Base-by-base conservation (phyloP, 2,113 vertebrate species). In the Psophia crepitans region DNA sequence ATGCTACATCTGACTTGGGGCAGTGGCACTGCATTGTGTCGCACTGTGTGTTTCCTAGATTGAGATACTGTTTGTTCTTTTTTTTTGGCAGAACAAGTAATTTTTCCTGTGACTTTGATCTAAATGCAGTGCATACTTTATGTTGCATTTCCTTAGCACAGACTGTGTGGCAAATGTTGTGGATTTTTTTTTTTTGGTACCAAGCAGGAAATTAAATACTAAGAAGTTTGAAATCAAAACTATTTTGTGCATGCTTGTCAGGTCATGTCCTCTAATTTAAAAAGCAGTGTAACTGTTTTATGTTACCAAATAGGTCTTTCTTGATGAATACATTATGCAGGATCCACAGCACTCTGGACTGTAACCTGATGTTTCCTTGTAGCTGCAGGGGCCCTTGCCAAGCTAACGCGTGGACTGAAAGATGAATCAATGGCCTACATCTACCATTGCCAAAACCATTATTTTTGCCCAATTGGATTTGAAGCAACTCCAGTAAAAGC, bases 401-500 rank as follows among this genome's bases (percentile, higher is more conserved):
- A 99, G 89, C 98, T 99, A 89, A 99, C 99, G 1, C 98, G 98
- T 75, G 99, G 99, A 58, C 91, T 99, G 95, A 99, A 98, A 96
- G 99, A 99, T 8, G 99, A 99, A 77, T 98, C 99, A 1, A 98
- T 99, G 98, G 99, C 99, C 89, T 99, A 99, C 87, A 99, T 99
- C 95, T 99, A 99, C 96, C 99, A 99, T 98, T 99, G 99, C 97
- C 99, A 99, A 98, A 99, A 99, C 97, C 99, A 99, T 98, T 99
- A 99, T 97, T 99, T 99, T 98, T 99, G 99, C 91, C 99, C 99
- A 24, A 98, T 99, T 97, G 99, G 99, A 93, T 99, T 99, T 88
- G 99, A 99, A 97, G 99, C 99, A 41, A 99, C 99, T 3, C 99
- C 99, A 30, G 96, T 99, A 69, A 99, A 99, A 98, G 99, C 99